Percentiles rank a stretch among this genome's conserved stretches.
These are phyloP conservation scores for Alloplasta piceator DNA, from an alignment of 2,888 invertebrate species.

Conservation along the genomic window DNA sequence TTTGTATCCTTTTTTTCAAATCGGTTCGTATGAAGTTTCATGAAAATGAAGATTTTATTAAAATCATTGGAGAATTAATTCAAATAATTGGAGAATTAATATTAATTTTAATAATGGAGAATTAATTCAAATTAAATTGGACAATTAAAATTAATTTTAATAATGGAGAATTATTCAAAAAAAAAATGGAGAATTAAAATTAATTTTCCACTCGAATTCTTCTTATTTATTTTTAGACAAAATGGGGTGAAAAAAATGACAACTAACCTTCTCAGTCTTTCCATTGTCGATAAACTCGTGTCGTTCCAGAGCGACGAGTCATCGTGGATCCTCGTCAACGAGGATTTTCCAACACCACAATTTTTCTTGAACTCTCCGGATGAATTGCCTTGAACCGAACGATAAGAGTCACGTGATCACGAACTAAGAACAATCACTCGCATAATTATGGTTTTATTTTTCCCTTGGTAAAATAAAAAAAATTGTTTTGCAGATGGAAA, in stretches of 20 bases:
- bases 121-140: no score
- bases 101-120: no score
- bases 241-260: not conserved
- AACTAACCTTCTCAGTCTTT: constrained; percentile 57
- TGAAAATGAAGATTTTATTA: no score
- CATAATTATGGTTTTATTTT: not conserved
- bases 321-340: constrained; percentile 37
- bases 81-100: no score
- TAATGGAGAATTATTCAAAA: no score
- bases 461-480: no score
- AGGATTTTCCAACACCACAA: constrained; percentile 1
- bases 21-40: no score
- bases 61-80: no score
- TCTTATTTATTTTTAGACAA: not conserved
- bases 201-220: not conserved
- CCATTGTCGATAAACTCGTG: constrained; percentile 49
- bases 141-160: no score
- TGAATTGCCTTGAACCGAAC: constrained; percentile 45
- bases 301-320: constrained; percentile 50
- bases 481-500: no score
- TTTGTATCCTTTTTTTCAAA: no score
- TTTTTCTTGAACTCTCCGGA: constrained; percentile 1
- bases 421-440: constrained; percentile 22
- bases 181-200: no score
- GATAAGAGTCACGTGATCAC: constrained; percentile 40